These are phyloP conservation scores for Hypotaenidia philippensis DNA, from an alignment of 2,797 vertebrate genomes.

Conservation along the genomic window DNA sequence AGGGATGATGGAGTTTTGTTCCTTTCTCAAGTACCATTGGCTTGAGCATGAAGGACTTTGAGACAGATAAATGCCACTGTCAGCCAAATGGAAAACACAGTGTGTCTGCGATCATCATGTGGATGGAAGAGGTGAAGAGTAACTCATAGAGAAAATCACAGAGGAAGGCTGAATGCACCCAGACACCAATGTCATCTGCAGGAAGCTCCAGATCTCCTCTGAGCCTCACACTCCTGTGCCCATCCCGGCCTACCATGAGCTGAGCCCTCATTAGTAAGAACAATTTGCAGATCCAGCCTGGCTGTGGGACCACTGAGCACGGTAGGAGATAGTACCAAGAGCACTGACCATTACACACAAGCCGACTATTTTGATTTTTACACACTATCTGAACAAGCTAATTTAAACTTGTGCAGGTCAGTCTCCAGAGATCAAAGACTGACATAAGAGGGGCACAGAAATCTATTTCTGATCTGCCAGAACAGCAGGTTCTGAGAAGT, in stretches of 20 bases:
- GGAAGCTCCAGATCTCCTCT: not conserved
- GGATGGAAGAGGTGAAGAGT: not conserved
- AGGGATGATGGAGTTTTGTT: not conserved
- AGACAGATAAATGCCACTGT: not conserved
- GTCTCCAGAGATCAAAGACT: constrained; percentile 11
- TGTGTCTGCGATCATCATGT: not conserved
- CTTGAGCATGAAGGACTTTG: not conserved
- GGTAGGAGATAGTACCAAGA: not conserved
- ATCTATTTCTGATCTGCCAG: constrained; percentile 52
- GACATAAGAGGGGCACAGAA: constrained; percentile 36
- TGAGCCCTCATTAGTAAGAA: not conserved
- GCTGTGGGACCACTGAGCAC: accelerated
- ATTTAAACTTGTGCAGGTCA: constrained; percentile 20
- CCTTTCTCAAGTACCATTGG: not conserved
- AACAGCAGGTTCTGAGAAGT: constrained; percentile 25
- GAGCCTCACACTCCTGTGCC: not conserved
- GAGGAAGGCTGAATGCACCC: not conserved
- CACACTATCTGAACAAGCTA: not conserved
- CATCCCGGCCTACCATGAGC: accelerated
- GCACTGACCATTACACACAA: accelerated
- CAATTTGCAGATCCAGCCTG: not conserved
- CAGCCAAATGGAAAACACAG: not conserved
- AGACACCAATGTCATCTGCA: accelerated
- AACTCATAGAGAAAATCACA: not conserved
- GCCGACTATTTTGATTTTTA: not conserved